These are phyloP conservation scores for Pluvialis apricaria DNA, from an alignment of 2,113 vertebrate species.

Conservation along the genomic window DNA sequence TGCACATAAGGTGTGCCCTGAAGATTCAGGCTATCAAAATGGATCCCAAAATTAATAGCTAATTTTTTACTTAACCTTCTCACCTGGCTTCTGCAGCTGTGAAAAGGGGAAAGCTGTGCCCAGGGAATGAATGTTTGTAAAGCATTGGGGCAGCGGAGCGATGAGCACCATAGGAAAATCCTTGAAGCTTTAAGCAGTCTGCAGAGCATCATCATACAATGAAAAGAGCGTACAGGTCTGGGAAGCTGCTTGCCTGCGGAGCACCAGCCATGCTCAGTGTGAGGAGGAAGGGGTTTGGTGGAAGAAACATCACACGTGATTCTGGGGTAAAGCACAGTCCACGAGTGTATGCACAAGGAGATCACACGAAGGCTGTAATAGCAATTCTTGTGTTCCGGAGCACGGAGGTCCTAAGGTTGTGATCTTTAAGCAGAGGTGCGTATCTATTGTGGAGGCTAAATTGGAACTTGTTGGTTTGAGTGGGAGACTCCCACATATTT, in stretches of 20 bases:
- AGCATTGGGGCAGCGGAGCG: neutral
- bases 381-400: neutral
- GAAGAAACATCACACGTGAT: neutral
- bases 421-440: neutral
- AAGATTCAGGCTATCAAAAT: neutral
- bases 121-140: neutral
- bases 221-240: neutral
- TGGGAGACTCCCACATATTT: neutral
- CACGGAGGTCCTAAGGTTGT: neutral
- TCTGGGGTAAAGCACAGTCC: neutral
- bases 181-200: neutral
- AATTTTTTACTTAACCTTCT: neutral
- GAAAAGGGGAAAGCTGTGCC: neutral
- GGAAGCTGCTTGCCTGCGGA: neutral
- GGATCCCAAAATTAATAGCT: neutral
- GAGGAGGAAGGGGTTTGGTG: neutral
- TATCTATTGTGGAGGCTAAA: neutral
- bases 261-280: neutral
- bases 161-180: neutral
- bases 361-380: neutral
- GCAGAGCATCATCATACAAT: neutral
- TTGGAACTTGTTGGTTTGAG: neutral
- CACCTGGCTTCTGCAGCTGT: neutral
- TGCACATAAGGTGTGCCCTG: neutral
- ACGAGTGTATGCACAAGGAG: neutral